Conservation (phyloP, 37 sponge, comb jelly and placozoan genomes). For the Haliclona indistincta region DNA sequence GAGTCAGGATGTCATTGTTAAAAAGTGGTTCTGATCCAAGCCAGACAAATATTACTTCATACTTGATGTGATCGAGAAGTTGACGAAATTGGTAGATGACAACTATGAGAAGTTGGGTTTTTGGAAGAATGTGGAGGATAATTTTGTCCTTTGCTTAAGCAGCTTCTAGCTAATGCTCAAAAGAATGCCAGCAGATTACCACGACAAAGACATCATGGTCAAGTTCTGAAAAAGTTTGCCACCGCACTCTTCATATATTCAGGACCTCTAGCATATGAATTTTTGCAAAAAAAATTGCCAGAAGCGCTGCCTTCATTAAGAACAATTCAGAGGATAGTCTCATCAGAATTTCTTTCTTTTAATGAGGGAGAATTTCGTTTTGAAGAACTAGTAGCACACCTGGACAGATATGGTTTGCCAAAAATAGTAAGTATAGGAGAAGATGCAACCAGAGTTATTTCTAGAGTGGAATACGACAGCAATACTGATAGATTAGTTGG, state of each 20-base stretch:
- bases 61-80: too few species aligned
- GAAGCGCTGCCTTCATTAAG: slow-evolving; percentile 21
- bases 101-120: too few species aligned
- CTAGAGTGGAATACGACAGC: slow-evolving; percentile 27
- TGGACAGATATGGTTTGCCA: neutral
- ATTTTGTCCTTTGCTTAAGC: slow-evolving; percentile 13
- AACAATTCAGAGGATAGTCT: slow-evolving; percentile 17
- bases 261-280: slow-evolving; percentile 53
- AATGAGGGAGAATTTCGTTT: slow-evolving; percentile 36
- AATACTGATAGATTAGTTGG: slow-evolving; percentile 30
- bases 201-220: slow-evolving; percentile 19
- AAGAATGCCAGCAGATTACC: slow-evolving; percentile 29
- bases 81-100: too few species aligned
- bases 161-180: slow-evolving; percentile 26
- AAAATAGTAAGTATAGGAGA: slow-evolving; percentile 15
- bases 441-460: slow-evolving; percentile 37
- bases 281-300: slow-evolving; percentile 52
- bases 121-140: neutral
- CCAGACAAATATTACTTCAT: too few species aligned
- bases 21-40: too few species aligned
- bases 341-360: slow-evolving; percentile 1
- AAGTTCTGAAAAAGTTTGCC: slow-evolving; percentile 43
- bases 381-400: slow-evolving; percentile 26
- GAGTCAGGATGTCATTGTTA: too few species aligned
- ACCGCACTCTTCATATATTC: slow-evolving; percentile 47